A percentile compares a stretch with the other conserved stretches of the same genome.
Conservation (phyloP, 2,113 vertebrate genomes). For the Oxyruncus cristatus region DNA sequence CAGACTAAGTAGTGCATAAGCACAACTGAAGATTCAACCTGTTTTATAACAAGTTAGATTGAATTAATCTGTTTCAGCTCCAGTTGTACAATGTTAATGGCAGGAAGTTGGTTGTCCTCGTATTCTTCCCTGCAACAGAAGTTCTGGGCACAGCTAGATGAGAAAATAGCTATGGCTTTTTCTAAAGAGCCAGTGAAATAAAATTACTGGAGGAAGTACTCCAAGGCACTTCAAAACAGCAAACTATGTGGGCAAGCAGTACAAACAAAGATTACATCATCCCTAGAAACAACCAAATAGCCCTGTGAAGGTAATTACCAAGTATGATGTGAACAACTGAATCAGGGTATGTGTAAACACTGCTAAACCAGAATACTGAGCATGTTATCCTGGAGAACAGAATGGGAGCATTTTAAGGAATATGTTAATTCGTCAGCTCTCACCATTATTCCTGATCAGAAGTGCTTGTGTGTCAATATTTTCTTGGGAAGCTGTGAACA, state of each 20-base stretch:
- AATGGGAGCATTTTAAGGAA: constrained; percentile 5
- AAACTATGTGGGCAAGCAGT: neutral
- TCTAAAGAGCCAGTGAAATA: neutral
- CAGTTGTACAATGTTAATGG: neutral
- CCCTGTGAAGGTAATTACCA: constrained; percentile 33
- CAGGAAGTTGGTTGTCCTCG: neutral
- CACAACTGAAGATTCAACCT: neutral
- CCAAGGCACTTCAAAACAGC: neutral
- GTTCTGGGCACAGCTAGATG: neutral
- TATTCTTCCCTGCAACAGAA: constrained; percentile 15
- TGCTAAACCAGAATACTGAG: neutral
- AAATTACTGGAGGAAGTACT: neutral
- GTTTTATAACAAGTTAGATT: neutral
- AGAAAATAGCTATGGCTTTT: constrained; percentile 21
- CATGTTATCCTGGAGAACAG: neutral
- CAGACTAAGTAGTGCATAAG: neutral
- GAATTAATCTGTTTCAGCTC: neutral
- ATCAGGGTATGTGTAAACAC: constrained; percentile 22
- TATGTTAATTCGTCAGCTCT: neutral
- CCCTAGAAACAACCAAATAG: constrained; percentile 43
- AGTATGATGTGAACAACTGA: constrained; percentile 35
- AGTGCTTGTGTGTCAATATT: neutral
- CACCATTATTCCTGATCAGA: neutral
- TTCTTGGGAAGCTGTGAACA: neutral
- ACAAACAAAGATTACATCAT: constrained; percentile 41